Evolutionary conservation across 1,140 invertebrate genomes (phyloP).

Genomic region (Panagrolaimus sp.): DNA sequence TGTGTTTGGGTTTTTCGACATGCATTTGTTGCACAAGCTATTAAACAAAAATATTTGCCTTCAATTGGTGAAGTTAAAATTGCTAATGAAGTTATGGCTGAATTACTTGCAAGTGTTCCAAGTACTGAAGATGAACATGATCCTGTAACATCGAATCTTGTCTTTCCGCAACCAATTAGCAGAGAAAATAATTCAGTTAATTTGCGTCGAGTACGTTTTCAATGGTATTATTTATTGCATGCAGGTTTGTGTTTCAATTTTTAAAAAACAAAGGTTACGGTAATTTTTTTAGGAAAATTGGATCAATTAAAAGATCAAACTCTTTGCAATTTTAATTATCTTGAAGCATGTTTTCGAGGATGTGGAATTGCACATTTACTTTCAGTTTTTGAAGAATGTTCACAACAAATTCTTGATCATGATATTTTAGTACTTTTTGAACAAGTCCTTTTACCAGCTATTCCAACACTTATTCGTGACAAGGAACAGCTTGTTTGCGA

Average conservation of each 20-base stretch:
- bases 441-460: conserved; percentile 52
- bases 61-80: conserved; percentile 27
- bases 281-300: conserved; percentile 46
- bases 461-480: conserved; percentile 47
- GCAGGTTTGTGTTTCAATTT: conserved; percentile 27
- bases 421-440: conserved; percentile 54
- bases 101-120: conserved; percentile 13
- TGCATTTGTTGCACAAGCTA: conserved; percentile 17
- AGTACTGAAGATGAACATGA: conserved; percentile 23
- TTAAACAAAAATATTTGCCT: conserved; percentile 24
- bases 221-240: conserved; percentile 56
- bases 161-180: conserved; percentile 32
- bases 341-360: conserved; percentile 45
- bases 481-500: conserved; percentile 54
- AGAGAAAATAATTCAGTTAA: conserved; percentile 45
- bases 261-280: not conserved
- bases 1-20: conserved; percentile 21
- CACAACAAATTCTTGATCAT: conserved; percentile 54
- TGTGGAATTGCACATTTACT: conserved; percentile 50
- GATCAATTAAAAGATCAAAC: conserved; percentile 48
- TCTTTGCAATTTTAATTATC: conserved; percentile 54
- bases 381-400: conserved; percentile 54
- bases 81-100: conserved; percentile 23
- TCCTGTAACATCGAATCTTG: conserved; percentile 19
- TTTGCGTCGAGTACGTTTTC: conserved; percentile 39